phyloP scores from a whole-genome alignment of 2,888 invertebrate species.

The Anthrax anthrax region DNA sequence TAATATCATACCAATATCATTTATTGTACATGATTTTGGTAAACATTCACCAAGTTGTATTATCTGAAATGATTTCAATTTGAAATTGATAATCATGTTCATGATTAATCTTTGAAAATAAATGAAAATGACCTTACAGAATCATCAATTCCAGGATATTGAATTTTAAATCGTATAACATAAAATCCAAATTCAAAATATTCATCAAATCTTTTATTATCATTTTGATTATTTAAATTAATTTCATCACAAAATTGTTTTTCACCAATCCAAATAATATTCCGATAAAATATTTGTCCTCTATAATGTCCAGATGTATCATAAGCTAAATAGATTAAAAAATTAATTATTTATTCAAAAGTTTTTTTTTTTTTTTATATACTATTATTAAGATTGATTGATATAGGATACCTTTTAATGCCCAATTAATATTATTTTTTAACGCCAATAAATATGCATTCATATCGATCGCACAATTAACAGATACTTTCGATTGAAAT shows the following conservation, averaged over 20 bases:
- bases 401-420: constrained; percentile 70
- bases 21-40: constrained; percentile 48
- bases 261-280: constrained; percentile 71
- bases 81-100: constrained; percentile 20
- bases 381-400: too few relatives aligned
- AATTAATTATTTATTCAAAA: neutral
- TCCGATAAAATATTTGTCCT: constrained; percentile 61
- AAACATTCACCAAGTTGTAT: constrained; percentile 62
- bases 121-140: constrained; percentile 23
- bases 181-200: constrained; percentile 29
- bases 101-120: too few relatives aligned
- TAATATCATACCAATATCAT: constrained; percentile 38
- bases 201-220: constrained; percentile 22
- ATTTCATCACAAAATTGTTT: constrained; percentile 45
- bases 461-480: constrained; percentile 42
- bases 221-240: constrained; percentile 18
- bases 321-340: constrained; percentile 40
- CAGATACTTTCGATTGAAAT: constrained; percentile 34
- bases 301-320: constrained; percentile 70
- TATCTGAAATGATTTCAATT: constrained; percentile 49
- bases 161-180: constrained; percentile 23
- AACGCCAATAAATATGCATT: constrained; percentile 42
- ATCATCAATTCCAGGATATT: constrained; percentile 19
- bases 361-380: neutral
- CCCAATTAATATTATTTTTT: constrained; percentile 52